phyloP scores from a whole-genome alignment of 2,888 invertebrate genomes.

The Emmelina monodactyla region DNA sequence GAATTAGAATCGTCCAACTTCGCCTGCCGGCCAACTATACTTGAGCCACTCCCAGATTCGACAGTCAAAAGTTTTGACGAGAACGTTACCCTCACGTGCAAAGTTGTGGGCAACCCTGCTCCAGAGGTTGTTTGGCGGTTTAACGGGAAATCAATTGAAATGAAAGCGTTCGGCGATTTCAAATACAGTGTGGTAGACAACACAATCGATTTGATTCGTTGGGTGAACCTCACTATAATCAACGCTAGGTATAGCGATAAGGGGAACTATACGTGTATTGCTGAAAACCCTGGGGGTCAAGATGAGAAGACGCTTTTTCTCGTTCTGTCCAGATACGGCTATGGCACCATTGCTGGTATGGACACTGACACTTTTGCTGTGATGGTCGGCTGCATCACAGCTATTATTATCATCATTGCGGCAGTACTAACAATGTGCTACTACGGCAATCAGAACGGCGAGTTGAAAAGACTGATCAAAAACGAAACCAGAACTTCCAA shows the following conservation, averaged over 20 bases:
- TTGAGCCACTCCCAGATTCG: constrained; percentile 68
- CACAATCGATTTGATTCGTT: constrained; percentile 55
- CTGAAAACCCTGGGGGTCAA: constrained; percentile 82
- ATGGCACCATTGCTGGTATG: constrained; percentile 47
- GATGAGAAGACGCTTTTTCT: constrained; percentile 79
- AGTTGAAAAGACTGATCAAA: constrained; percentile 68
- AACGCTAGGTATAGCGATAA: constrained; percentile 70
- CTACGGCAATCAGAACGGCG: constrained; percentile 56
- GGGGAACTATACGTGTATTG: constrained; percentile 80
- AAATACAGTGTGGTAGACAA: constrained; percentile 56
- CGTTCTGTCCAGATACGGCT: constrained; percentile 51
- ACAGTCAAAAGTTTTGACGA: constrained; percentile 72
- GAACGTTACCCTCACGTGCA: constrained; percentile 78
- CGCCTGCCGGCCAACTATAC: constrained; percentile 82
- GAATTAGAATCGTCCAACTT: constrained; percentile 76
- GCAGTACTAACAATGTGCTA: constrained; percentile 58
- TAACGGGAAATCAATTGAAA: constrained; percentile 69
- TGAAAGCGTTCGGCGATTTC: constrained; percentile 53
- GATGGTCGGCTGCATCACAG: constrained; percentile 51
- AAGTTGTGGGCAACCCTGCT: constrained; percentile 77
- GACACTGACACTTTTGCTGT: constrained; percentile 62
- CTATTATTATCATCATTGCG: constrained; percentile 56
- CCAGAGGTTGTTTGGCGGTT: constrained; percentile 79
- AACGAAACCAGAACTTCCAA: constrained; percentile 68
- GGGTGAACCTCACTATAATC: constrained; percentile 75